phyloP scores from a whole-genome alignment of 1,140 invertebrate species.

The Ceratina calcarata region DNA sequence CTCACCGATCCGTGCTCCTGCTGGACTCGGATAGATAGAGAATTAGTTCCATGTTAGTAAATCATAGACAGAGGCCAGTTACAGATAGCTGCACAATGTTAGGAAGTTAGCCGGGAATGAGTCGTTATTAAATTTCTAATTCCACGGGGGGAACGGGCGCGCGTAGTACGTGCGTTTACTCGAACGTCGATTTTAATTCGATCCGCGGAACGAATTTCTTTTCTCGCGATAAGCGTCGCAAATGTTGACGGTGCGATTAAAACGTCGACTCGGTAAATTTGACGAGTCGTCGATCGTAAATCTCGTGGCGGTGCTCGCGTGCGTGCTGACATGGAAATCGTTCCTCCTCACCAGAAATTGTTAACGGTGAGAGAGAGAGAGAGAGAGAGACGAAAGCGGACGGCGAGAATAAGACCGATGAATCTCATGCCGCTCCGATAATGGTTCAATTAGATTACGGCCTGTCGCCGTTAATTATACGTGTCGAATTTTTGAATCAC shows the following conservation, averaged over 20 bases:
- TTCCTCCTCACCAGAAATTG: neutral
- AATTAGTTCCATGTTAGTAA: constrained; percentile 74
- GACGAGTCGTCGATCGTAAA: neutral
- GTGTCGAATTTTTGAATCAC: too few relatives aligned
- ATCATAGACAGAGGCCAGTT: constrained; percentile 61
- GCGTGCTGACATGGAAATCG: neutral
- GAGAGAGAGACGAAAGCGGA: neutral
- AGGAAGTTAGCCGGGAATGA: constrained; percentile 38
- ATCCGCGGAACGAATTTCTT: too few relatives aligned
- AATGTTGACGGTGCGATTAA: neutral
- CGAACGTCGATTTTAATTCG: too few relatives aligned
- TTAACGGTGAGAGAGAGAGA: neutral
- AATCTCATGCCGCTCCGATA: neutral
- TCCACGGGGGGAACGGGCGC: neutral
- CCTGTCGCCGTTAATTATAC: neutral
- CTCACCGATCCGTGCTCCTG: constrained; percentile 80
- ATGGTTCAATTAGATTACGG: constrained; percentile 18
- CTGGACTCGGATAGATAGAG: constrained; percentile 74
- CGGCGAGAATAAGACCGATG: neutral
- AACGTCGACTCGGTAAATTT: neutral
- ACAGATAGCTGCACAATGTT: constrained; percentile 52
- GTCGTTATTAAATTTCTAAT: constrained; percentile 26
- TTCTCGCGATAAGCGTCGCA: neutral
- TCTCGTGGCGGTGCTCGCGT: constrained; percentile 4
- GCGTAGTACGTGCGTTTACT: neutral